Conservation (phyloP, 2,113 vertebrate genomes). For the Narcine bancroftii region DNA sequence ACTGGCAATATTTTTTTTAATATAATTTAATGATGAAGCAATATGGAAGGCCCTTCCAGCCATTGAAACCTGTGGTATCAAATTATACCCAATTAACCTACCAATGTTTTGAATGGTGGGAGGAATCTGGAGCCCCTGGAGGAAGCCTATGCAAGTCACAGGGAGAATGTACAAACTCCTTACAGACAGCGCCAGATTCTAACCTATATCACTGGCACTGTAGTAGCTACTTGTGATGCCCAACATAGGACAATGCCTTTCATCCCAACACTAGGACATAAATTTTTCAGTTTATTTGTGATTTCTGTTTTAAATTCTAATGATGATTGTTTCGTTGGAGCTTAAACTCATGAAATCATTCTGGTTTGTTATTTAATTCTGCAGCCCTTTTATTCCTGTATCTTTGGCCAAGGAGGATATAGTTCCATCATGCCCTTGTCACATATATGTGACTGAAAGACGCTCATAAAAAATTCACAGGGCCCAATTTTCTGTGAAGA, state of each 20-base stretch:
- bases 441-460: conserved; percentile 49
- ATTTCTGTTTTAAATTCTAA: neutral
- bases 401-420: neutral
- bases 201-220: too few relatives aligned
- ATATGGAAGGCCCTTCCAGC: too few relatives aligned
- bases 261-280: neutral
- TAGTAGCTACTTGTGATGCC: too few relatives aligned
- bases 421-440: conserved; percentile 27
- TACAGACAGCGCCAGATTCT: too few relatives aligned
- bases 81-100: too few relatives aligned
- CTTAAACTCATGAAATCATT: conserved; percentile 3
- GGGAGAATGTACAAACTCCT: too few relatives aligned
- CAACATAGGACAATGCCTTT: too few relatives aligned
- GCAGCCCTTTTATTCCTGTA: neutral
- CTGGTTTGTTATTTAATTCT: neutral
- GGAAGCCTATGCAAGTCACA: too few relatives aligned
- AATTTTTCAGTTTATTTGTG: neutral
- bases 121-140: too few relatives aligned
- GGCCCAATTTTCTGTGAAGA: conserved; percentile 62
- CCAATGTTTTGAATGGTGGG: too few relatives aligned
- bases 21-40: too few relatives aligned
- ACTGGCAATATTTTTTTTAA: neutral
- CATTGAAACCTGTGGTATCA: too few relatives aligned
- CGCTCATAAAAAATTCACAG: conserved; percentile 72
- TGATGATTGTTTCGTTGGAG: neutral